Evolutionary conservation across 2,888 invertebrate species (phyloP).

Genomic region (Sarcophaga subvicina): DNA sequence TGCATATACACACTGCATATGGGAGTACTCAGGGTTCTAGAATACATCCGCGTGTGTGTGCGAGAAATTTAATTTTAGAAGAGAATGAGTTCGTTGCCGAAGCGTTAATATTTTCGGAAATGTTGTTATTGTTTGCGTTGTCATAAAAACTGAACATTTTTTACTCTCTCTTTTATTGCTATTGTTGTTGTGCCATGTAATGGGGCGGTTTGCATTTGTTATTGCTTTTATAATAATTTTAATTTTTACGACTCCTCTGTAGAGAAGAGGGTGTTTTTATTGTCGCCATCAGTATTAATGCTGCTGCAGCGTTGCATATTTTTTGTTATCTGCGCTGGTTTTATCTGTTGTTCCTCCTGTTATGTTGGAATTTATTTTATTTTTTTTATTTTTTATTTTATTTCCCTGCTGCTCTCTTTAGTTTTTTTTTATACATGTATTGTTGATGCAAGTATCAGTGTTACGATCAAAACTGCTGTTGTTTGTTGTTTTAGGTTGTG

Average conservation of each 20-base stretch:
- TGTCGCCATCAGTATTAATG: conserved; percentile 25
- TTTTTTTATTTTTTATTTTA: not conserved
- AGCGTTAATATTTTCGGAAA: conserved; percentile 53
- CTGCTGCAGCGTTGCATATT: conserved; percentile 18
- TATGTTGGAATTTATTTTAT: not conserved
- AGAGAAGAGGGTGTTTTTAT: conserved; percentile 44
- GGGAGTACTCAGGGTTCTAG: no score
- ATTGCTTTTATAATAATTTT: conserved; percentile 22
- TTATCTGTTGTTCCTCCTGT: not conserved
- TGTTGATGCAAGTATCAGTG: not conserved
- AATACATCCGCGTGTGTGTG: not conserved
- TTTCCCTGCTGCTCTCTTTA: not conserved
- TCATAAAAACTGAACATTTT: conserved; percentile 23
- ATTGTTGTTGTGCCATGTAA: not conserved
- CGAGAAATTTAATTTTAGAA: not conserved
- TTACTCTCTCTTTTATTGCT: conserved; percentile 23
- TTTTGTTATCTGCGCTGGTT: not conserved
- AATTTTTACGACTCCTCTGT: conserved; percentile 33
- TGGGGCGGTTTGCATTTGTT: not conserved
- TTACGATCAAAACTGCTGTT: not conserved
- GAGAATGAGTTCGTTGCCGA: not conserved
- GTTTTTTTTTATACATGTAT: no score
- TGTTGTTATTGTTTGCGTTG: not conserved
- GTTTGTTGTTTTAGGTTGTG: conserved; percentile 23
- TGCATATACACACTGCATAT: not conserved